phyloP scores from a whole-genome alignment of 2,113 vertebrate species.

The Ciconia stormi region DNA sequence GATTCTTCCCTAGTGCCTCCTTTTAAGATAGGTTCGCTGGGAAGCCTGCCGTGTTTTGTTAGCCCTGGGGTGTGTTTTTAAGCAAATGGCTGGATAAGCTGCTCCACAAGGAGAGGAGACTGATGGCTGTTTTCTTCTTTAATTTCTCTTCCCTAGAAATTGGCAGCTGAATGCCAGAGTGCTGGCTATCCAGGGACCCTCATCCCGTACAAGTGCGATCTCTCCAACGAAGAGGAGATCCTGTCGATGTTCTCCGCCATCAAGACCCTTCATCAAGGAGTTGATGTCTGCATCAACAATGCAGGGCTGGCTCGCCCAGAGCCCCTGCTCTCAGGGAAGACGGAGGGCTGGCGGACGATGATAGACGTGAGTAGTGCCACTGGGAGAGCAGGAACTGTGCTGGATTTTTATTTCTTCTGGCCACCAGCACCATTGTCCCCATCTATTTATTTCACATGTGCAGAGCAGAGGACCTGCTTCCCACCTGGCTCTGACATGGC shows the following conservation, averaged over 20 bases:
- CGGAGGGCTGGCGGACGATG: constrained; percentile 93
- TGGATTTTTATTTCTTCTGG: neutral
- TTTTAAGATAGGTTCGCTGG: fast-evolving
- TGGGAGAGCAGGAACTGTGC: neutral
- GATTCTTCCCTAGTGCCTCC: neutral
- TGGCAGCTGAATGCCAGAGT: constrained; percentile 94
- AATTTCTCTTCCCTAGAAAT: constrained; percentile 76
- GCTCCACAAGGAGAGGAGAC: neutral
- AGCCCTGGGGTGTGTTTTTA: neutral
- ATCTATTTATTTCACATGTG: fast-evolving
- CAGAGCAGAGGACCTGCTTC: neutral
- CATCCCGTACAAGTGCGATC: constrained; percentile 93
- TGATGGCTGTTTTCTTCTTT: constrained; percentile 22
- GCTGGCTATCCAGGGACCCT: constrained; percentile 89
- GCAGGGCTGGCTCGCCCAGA: constrained; percentile 90
- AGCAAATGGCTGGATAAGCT: neutral
- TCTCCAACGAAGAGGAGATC: constrained; percentile 95
- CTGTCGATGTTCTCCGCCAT: constrained; percentile 97
- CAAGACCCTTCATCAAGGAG: constrained; percentile 86
- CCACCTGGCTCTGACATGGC: neutral
- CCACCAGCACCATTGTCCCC: neutral
- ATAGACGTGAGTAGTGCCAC: constrained; percentile 82
- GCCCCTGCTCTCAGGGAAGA: constrained; percentile 87
- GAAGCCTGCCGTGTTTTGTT: neutral
- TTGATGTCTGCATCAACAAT: constrained; percentile 97